These are phyloP conservation scores for Rachycentron canadum DNA, from an alignment of 2,797 vertebrate species.

Conservation along the genomic window DNA sequence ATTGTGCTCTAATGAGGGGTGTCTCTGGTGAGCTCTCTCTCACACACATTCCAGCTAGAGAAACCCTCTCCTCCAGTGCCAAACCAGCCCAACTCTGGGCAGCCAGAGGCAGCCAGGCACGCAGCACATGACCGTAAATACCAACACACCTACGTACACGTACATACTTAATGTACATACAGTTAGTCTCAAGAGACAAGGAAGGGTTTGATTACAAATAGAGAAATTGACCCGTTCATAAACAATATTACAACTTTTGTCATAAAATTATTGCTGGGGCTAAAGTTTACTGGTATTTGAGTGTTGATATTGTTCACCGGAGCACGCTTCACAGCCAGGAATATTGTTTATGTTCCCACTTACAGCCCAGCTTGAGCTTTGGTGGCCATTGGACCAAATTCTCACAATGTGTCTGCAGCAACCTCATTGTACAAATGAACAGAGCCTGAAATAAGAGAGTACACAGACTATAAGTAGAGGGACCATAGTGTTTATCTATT, in stretches of 20 bases:
- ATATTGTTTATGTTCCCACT: too few relatives aligned
- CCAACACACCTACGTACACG: constrained; percentile 69
- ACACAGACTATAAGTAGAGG: too few relatives aligned
- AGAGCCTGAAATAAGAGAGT: too few relatives aligned
- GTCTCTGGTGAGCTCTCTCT: constrained; percentile 64
- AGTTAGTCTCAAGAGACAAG: not conserved
- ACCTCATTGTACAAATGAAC: not conserved
- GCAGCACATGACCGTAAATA: constrained; percentile 73
- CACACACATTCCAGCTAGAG: constrained; percentile 76
- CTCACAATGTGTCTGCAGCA: not conserved
- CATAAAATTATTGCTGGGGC: not conserved
- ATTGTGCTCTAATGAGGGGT: constrained; percentile 86
- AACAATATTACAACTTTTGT: not conserved
- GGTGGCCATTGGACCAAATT: too few relatives aligned
- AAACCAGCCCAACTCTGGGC: constrained; percentile 50
- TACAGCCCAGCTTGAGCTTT: too few relatives aligned
- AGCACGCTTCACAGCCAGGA: too few relatives aligned
- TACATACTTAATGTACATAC: constrained; percentile 27
- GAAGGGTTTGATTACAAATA: not conserved
- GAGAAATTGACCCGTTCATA: not conserved
- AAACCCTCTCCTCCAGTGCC: constrained; percentile 62
- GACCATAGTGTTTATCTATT: too few relatives aligned
- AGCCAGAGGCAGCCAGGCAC: constrained; percentile 43
- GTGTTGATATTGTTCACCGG: too few relatives aligned
- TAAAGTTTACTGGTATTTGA: too few relatives aligned